phyloP scores from a whole-genome alignment of 2,797 vertebrate genomes.

The Coranthus polyacanthus region DNA sequence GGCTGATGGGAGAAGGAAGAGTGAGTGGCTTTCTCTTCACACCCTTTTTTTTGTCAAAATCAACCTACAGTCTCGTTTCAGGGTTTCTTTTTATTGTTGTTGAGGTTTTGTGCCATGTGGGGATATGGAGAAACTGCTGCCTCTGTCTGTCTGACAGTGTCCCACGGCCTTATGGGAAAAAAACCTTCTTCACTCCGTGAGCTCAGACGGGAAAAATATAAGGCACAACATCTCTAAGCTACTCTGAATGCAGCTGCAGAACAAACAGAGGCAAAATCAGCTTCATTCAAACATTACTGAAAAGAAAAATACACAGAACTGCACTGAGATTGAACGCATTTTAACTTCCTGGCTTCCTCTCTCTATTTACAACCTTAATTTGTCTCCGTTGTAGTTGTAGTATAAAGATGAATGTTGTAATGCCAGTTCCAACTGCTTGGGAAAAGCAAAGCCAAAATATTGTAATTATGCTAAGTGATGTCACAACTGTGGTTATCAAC shows the following conservation, averaged over 20 bases:
- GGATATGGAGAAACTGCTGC: slow-evolving; percentile 1
- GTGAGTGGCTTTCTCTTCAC: slow-evolving; percentile 17
- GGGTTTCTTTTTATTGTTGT: slow-evolving; percentile 5
- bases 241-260: slow-evolving; percentile 11
- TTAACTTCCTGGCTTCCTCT: too few species aligned
- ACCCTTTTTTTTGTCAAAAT: slow-evolving; percentile 28
- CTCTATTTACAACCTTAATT: too few species aligned
- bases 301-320: background rate
- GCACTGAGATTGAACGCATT: background rate
- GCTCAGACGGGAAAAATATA: slow-evolving; percentile 5
- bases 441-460: too few species aligned
- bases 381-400: too few species aligned
- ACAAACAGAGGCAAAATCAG: background rate
- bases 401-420: too few species aligned
- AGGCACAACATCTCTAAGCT: background rate
- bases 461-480: too few species aligned
- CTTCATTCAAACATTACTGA: background rate
- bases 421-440: too few species aligned
- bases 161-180: slow-evolving; percentile 29
- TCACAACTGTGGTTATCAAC: too few species aligned
- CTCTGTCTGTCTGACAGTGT: slow-evolving; percentile 16
- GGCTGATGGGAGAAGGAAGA: slow-evolving; percentile 33
- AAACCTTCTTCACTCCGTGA: background rate
- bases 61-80: slow-evolving; percentile 7
- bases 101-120: slow-evolving; percentile 10